Percentiles rank a stretch among this genome's conserved stretches.
Conservation (phyloP, 2,797 vertebrate species). For the Myotis vivesi region DNA sequence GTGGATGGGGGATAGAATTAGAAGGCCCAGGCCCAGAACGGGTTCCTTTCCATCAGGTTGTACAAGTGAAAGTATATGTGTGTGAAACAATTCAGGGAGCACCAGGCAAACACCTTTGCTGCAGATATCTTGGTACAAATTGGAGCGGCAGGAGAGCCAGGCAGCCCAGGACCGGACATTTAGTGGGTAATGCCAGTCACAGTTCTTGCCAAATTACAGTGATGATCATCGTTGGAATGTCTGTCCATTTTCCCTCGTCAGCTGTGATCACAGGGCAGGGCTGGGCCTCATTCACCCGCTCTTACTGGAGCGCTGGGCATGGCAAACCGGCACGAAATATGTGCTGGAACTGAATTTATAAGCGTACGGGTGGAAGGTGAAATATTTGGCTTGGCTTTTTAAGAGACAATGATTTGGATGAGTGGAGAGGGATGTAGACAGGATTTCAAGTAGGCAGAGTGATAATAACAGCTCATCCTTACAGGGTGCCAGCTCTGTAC, state of each 20-base stretch:
- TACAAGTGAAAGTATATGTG: neutral
- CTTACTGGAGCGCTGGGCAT: neutral
- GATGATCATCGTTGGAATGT: neutral
- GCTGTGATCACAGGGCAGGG: neutral
- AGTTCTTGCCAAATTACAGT: neutral
- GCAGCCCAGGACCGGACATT: neutral
- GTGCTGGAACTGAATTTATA: neutral
- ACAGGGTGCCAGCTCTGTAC: neutral
- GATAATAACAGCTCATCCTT: neutral
- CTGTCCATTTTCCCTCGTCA: neutral
- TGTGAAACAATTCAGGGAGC: neutral
- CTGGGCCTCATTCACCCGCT: neutral
- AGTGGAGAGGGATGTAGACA: neutral
- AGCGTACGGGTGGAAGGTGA: neutral
- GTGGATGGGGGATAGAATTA: neutral
- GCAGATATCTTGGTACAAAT: neutral
- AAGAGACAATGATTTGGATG: neutral
- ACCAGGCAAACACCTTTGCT: neutral
- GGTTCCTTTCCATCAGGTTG: neutral
- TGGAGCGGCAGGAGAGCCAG: neutral
- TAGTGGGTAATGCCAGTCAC: neutral
- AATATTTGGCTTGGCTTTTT: neutral
- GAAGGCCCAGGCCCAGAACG: neutral
- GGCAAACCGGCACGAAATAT: neutral
- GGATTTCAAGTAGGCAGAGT: neutral